These are phyloP conservation scores for Zele albiditarsus DNA, from an alignment of 2,888 invertebrate species.

Conservation along the genomic window DNA sequence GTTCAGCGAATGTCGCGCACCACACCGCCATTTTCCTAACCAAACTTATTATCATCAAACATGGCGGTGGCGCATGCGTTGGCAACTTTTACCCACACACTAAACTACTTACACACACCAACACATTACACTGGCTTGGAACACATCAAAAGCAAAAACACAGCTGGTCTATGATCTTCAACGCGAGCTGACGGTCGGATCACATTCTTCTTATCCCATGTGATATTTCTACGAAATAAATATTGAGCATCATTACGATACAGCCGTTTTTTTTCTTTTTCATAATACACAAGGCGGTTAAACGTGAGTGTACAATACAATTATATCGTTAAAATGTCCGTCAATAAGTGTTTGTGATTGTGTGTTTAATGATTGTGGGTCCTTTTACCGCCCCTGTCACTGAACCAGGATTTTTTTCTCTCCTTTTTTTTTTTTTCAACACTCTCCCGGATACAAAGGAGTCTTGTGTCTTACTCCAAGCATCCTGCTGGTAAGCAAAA, in stretches of 20 bases:
- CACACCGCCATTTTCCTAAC: not conserved
- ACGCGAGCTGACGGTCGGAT: slow-evolving; percentile 61
- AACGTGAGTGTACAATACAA: slow-evolving; percentile 29
- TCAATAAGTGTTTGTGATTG: slow-evolving; percentile 50
- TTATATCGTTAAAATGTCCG: slow-evolving; percentile 37
- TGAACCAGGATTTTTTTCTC: slow-evolving; percentile 59
- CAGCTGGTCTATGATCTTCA: slow-evolving; percentile 63
- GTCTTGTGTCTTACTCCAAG: slow-evolving; percentile 52
- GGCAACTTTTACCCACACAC: slow-evolving; percentile 24
- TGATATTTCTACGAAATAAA: slow-evolving; percentile 56
- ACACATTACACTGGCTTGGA: slow-evolving; percentile 43
- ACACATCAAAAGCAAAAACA: slow-evolving; percentile 61
- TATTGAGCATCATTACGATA: slow-evolving; percentile 45
- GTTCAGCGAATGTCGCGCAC: not conserved
- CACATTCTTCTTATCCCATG: slow-evolving; percentile 51
- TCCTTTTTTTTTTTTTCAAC: not conserved
- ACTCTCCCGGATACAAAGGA: slow-evolving; percentile 59
- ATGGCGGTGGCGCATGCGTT: slow-evolving; percentile 56
- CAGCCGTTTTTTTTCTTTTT: not conserved
- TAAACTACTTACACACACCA: not conserved
- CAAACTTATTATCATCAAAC: not conserved
- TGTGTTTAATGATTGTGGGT: slow-evolving; percentile 53
- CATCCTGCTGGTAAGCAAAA: slow-evolving; percentile 57
- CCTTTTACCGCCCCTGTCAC: slow-evolving; percentile 53
- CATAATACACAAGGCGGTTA: slow-evolving; percentile 24